Conservation (phyloP, 1,140 invertebrate species). For the Holcopasites calliopsidis region DNA sequence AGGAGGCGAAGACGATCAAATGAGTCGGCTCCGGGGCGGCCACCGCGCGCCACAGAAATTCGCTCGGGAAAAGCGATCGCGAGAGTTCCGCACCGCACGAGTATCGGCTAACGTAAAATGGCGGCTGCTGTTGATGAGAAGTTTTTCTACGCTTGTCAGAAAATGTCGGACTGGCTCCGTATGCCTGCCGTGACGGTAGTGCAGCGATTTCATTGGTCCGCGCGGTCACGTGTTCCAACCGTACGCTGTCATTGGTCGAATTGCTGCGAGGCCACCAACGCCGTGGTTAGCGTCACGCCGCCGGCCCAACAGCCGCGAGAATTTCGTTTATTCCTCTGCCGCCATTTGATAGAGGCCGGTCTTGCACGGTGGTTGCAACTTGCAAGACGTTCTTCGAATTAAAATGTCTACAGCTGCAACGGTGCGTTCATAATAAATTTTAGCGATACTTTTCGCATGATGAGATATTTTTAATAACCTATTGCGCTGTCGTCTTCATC, state of each 20-base stretch:
- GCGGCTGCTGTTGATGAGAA: conserved; percentile 93
- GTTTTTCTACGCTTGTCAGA: conserved; percentile 95
- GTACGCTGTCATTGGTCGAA: conserved; percentile 47
- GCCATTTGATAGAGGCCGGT: conserved; percentile 45
- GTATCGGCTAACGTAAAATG: conserved; percentile 90
- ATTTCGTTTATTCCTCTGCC: conserved; percentile 39
- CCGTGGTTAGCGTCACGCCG: conserved; percentile 57
- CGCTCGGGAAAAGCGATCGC: conserved; percentile 65
- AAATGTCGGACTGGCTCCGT: conserved; percentile 88
- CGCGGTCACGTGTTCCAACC: conserved; percentile 72
- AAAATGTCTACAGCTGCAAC: neutral
- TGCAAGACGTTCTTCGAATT: conserved; percentile 11
- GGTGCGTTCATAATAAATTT: neutral
- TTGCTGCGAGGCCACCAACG: conserved; percentile 56
- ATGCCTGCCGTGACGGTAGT: conserved; percentile 80
- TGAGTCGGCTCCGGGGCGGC: conserved; percentile 60
- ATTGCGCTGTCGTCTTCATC: neutral
- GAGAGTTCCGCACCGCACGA: conserved; percentile 77
- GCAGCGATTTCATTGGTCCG: conserved; percentile 68
- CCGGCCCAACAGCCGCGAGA: conserved; percentile 41
- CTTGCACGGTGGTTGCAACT: conserved; percentile 30
- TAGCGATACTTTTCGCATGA: neutral
- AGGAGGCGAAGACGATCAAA: conserved; percentile 60
- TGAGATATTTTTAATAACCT: neutral
- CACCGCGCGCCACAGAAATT: conserved; percentile 68